Conservation (phyloP, 2,888 invertebrate species). For the Sarcophaga subvicina region DNA sequence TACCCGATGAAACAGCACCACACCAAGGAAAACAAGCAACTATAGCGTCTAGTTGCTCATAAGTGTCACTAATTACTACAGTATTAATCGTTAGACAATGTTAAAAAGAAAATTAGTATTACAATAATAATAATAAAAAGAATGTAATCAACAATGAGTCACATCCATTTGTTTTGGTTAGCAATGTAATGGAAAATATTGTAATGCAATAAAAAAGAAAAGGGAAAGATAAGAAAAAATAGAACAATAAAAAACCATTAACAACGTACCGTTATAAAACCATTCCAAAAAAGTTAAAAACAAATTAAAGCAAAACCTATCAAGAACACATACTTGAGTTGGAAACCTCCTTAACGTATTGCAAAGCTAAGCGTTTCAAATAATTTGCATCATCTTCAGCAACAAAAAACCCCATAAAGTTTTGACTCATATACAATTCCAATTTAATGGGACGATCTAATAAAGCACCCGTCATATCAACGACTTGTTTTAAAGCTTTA, state of each 20-base stretch:
- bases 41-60: constrained; percentile 89
- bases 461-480: constrained; percentile 87
- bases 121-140: constrained; percentile 38
- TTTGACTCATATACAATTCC: constrained; percentile 92
- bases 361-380: constrained; percentile 89
- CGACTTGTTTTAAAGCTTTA: constrained; percentile 88
- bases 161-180: constrained; percentile 54
- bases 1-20: constrained; percentile 84
- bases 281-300: constrained; percentile 55
- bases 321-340: constrained; percentile 85
- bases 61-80: constrained; percentile 84
- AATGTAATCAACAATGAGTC: constrained; percentile 27
- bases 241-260: constrained; percentile 57
- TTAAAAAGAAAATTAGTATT: constrained; percentile 48
- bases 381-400: constrained; percentile 91
- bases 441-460: constrained; percentile 87
- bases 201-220: not conserved
- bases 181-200: constrained; percentile 52
- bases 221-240: constrained; percentile 15
- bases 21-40: constrained; percentile 91
- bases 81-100: constrained; percentile 31
- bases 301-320: constrained; percentile 41
- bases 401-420: constrained; percentile 95
- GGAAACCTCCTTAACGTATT: constrained; percentile 91
- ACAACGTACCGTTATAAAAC: constrained; percentile 66